Evolutionary conservation across 2,888 invertebrate species (phyloP).

Genomic region (Rhagophthalmus giganteus): DNA sequence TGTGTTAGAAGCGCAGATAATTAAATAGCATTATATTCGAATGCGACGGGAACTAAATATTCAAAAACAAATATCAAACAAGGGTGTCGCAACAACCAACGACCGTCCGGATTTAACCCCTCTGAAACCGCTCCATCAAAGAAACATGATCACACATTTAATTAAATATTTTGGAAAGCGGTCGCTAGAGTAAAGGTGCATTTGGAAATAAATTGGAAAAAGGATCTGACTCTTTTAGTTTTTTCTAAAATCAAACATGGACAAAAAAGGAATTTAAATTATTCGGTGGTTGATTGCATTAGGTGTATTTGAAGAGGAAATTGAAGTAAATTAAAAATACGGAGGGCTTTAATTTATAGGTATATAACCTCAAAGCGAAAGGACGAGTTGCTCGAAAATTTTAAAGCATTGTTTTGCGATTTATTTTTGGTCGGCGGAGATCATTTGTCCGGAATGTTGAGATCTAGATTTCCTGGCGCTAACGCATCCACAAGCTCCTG

Average conservation of each 20-base stretch:
- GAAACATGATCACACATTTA: conserved; percentile 33
- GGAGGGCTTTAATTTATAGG: no score
- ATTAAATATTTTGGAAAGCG: conserved; percentile 30
- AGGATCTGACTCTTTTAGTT: conserved; percentile 12
- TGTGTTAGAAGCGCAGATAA: background rate
- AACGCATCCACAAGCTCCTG: conserved; percentile 34
- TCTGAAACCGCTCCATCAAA: conserved; percentile 34
- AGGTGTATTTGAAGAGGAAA: conserved; percentile 20
- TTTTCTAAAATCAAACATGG: conserved; percentile 19
- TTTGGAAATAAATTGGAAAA: conserved; percentile 23
- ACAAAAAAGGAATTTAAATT: conserved; percentile 18
- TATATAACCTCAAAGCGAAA: no score
- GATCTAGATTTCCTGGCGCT: conserved; percentile 15
- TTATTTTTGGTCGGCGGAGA: no score
- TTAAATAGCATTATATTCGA: conserved; percentile 16
- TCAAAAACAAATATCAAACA: conserved; percentile 5
- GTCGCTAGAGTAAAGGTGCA: conserved; percentile 15
- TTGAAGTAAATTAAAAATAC: conserved; percentile 15
- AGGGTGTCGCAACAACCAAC: conserved; percentile 1
- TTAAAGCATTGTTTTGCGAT: no score
- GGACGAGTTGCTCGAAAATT: no score
- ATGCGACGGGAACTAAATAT: conserved; percentile 6
- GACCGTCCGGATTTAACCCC: conserved; percentile 7
- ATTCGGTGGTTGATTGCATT: conserved; percentile 12
- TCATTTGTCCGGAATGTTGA: conserved; percentile 14